Conservation (phyloP, 2,113 vertebrate species). For the Mobula hypostoma region DNA sequence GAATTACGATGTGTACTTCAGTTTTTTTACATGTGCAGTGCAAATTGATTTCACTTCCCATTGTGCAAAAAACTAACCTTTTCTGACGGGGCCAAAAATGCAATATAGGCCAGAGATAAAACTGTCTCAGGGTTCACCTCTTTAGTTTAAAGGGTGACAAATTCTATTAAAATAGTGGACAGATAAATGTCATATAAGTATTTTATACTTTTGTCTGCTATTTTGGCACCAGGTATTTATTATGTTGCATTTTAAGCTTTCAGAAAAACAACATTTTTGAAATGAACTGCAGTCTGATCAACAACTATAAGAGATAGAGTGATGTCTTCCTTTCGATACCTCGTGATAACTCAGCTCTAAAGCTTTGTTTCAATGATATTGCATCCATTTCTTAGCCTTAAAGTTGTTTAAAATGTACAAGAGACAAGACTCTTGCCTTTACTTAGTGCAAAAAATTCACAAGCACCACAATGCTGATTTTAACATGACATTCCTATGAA, state of each 20-base stretch:
- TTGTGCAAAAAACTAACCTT: neutral
- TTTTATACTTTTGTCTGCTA: neutral
- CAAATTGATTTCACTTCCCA: neutral
- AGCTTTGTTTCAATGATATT: neutral
- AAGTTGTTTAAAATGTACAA: neutral
- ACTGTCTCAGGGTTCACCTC: neutral
- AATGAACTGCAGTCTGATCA: neutral
- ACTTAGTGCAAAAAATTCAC: neutral
- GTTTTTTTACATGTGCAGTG: neutral
- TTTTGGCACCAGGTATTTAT: neutral
- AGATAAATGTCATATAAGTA: neutral
- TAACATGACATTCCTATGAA: neutral
- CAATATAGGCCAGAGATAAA: neutral
- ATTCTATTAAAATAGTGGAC: neutral
- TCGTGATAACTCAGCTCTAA: neutral
- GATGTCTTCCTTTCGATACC: neutral
- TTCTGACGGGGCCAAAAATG: neutral
- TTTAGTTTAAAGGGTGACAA: neutral
- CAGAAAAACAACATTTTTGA: neutral
- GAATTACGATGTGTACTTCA: neutral
- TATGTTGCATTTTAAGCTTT: neutral
- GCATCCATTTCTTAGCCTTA: neutral
- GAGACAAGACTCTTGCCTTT: neutral
- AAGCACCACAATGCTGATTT: no score
- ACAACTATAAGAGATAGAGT: neutral